phyloP scores from a whole-genome alignment of 2,113 vertebrate species.

The Forbesichthys papilliferus region DNA sequence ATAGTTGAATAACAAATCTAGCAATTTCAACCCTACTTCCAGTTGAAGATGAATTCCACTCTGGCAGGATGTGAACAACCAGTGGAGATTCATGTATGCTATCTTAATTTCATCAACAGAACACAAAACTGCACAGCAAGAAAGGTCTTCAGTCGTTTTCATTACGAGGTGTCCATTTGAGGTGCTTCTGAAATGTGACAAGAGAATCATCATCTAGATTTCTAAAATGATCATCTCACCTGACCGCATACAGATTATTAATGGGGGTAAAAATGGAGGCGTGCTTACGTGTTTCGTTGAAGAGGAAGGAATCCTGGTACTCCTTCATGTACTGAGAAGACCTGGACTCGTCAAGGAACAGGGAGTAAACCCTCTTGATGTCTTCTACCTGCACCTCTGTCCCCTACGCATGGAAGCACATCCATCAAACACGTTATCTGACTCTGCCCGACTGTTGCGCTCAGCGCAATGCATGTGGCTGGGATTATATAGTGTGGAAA shows the following conservation, averaged over 20 bases:
- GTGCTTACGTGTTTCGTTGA: conserved; percentile 89
- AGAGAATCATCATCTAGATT: background rate
- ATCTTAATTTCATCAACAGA: no score
- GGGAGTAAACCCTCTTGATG: conserved; percentile 89
- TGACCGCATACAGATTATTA: background rate
- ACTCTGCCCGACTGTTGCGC: no score
- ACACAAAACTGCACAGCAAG: conserved; percentile 30
- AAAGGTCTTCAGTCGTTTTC: conserved; percentile 17
- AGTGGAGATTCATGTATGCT: no score
- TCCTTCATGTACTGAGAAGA: conserved; percentile 95
- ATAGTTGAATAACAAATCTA: background rate
- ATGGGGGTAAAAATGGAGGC: background rate
- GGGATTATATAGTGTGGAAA: background rate
- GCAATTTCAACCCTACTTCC: no score
- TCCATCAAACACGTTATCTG: background rate
- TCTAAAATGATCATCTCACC: background rate
- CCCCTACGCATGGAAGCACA: conserved; percentile 71
- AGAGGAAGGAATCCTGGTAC: conserved; percentile 91
- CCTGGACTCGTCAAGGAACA: conserved; percentile 89
- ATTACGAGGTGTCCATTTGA: conserved; percentile 76
- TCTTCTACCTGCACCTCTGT: conserved; percentile 93
- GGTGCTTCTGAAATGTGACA: conserved; percentile 58
- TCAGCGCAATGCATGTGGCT: background rate
- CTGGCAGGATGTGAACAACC: background rate
- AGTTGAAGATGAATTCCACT: no score